Percentiles rank a stretch among this genome's conserved stretches.
Evolutionary conservation across 2,797 vertebrate genomes (phyloP).

Genomic region (Anomalospiza imberbis): DNA sequence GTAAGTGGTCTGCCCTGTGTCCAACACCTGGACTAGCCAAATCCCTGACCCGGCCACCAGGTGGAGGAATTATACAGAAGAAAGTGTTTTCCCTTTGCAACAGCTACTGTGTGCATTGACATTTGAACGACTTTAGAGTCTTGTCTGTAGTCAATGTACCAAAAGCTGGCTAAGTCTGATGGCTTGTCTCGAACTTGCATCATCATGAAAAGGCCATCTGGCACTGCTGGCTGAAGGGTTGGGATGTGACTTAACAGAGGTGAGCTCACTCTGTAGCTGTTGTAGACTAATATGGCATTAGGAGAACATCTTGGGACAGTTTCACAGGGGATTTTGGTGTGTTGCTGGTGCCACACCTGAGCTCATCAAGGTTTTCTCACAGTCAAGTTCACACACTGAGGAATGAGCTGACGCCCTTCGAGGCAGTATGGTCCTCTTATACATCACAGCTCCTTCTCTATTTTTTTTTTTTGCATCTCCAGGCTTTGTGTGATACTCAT

Average conservation of each 20-base stretch:
- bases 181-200: neutral
- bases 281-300: no score
- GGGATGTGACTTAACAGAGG: neutral
- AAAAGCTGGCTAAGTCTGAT: neutral
- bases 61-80: constrained; percentile 41
- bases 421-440: neutral
- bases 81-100: neutral
- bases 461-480: neutral
- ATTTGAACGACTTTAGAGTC: neutral
- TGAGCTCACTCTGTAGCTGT: neutral
- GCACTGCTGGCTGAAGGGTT: neutral
- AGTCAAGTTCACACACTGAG: accelerated
- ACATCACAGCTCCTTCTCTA: neutral
- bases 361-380: neutral
- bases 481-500: neutral
- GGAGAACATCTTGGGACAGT: neutral
- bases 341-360: neutral
- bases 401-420: neutral
- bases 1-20: neutral
- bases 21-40: neutral
- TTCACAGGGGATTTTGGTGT: neutral
- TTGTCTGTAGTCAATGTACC: neutral
- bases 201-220: neutral
- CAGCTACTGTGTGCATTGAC: accelerated
- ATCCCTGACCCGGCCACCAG: constrained; percentile 57